Percentiles rank a stretch among this genome's conserved stretches.
phyloP scores from a whole-genome alignment of 2,888 invertebrate species.

The Nymphalis c-album region DNA sequence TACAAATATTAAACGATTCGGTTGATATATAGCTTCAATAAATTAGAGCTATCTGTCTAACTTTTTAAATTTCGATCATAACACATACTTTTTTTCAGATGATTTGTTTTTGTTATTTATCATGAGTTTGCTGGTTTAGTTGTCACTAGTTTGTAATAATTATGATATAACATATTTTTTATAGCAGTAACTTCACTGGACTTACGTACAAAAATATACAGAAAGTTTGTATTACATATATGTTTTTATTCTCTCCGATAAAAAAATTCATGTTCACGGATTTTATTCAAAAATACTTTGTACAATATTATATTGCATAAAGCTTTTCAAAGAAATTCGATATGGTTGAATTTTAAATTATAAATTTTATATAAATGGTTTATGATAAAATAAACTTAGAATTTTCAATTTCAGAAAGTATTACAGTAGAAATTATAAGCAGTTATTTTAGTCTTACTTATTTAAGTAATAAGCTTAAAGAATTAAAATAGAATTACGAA shows the following conservation, averaged over 20 bases:
- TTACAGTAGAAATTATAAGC: too few species aligned
- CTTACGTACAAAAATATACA: not conserved
- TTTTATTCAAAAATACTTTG: not conserved
- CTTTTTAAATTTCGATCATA: conserved; percentile 1
- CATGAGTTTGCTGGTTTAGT: not conserved
- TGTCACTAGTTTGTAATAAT: too few species aligned
- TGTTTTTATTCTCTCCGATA: not conserved
- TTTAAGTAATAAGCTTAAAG: too few species aligned
- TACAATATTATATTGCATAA: not conserved
- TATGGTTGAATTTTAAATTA: not conserved
- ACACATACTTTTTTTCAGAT: not conserved
- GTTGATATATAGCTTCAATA: conserved; percentile 2
- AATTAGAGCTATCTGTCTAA: conserved; percentile 6
- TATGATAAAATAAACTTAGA: not conserved
- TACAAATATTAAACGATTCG: conserved; percentile 3
- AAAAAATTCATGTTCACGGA: not conserved
- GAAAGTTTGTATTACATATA: not conserved
- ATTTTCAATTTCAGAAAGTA: not conserved
- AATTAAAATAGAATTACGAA: too few species aligned
- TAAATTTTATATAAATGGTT: not conserved
- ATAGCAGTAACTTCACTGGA: too few species aligned
- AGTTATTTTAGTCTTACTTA: too few species aligned
- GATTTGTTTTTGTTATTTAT: not conserved
- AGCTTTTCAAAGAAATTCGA: not conserved
- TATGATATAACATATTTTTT: too few species aligned